These are phyloP conservation scores for Coreius guichenoti DNA, from an alignment of 2,797 vertebrate genomes.

Conservation along the genomic window DNA sequence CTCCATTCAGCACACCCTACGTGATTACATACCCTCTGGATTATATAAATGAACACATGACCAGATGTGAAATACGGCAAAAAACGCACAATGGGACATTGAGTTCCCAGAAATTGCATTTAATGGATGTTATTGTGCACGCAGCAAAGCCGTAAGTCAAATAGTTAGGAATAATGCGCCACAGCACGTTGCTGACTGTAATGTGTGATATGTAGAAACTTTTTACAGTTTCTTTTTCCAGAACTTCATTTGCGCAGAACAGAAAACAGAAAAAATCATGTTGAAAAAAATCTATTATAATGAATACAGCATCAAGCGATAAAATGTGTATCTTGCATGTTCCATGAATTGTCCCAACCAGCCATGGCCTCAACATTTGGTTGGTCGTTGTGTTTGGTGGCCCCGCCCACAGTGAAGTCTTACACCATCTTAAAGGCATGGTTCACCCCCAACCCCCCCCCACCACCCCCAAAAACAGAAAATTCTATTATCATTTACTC, in stretches of 20 bases:
- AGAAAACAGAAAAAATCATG: background rate
- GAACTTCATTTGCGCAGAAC: conserved; percentile 1
- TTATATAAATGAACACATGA: conserved; percentile 64
- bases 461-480: fast-evolving
- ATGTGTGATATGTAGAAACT: conserved; percentile 38
- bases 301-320: background rate
- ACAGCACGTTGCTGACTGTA: conserved; percentile 37
- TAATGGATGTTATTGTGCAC: conserved; percentile 64
- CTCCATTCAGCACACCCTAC: conserved; percentile 73
- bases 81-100: conserved; percentile 61
- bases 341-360: background rate
- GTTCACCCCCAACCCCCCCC: background rate
- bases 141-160: conserved; percentile 58
- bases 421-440: background rate
- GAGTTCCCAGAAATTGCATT: conserved; percentile 64
- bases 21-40: conserved; percentile 63
- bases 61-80: conserved; percentile 65
- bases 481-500: background rate
- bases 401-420: background rate
- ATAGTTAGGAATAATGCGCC: conserved; percentile 57
- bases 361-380: background rate
- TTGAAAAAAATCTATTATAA: background rate
- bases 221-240: conserved; percentile 9
- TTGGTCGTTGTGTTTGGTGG: background rate
- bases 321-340: background rate